phyloP scores from a whole-genome alignment of 2,113 vertebrate species.

The Papio anubis region DNA sequence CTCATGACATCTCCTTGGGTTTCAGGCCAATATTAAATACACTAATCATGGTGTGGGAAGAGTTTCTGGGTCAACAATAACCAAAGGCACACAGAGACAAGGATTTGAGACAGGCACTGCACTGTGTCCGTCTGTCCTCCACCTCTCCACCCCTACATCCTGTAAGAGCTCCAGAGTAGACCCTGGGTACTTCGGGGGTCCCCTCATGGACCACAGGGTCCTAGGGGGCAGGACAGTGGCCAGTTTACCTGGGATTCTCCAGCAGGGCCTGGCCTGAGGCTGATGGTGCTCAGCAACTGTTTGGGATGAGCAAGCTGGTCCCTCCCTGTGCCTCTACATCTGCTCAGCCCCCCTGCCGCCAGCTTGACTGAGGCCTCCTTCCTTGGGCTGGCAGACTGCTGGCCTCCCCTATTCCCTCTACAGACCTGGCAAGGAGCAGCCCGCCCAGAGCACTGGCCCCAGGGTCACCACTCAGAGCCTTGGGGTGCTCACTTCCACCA shows the following conservation, averaged over 20 bases:
- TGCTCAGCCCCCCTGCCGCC: too few relatives aligned
- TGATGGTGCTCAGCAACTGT: fast-evolving
- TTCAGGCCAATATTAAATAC: background rate
- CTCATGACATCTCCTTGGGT: background rate
- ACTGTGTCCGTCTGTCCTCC: fast-evolving
- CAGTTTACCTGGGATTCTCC: background rate
- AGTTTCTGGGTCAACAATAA: background rate
- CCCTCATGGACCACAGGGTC: background rate
- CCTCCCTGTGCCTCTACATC: background rate
- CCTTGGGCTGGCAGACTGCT: background rate
- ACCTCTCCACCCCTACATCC: too few relatives aligned
- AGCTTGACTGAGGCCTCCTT: background rate
- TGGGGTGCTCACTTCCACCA: fast-evolving
- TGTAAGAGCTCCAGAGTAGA: background rate
- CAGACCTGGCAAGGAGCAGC: background rate
- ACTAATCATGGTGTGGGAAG: background rate
- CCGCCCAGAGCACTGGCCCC: background rate
- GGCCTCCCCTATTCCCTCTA: background rate
- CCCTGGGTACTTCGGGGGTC: background rate
- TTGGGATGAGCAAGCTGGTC: too few relatives aligned
- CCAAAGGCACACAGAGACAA: background rate
- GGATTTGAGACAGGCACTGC: background rate
- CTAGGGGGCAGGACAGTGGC: background rate
- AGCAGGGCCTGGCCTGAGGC: background rate
- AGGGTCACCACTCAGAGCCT: background rate